These are phyloP conservation scores for Capitulum mitella DNA, from an alignment of 2,888 invertebrate species.

Conservation along the genomic window DNA sequence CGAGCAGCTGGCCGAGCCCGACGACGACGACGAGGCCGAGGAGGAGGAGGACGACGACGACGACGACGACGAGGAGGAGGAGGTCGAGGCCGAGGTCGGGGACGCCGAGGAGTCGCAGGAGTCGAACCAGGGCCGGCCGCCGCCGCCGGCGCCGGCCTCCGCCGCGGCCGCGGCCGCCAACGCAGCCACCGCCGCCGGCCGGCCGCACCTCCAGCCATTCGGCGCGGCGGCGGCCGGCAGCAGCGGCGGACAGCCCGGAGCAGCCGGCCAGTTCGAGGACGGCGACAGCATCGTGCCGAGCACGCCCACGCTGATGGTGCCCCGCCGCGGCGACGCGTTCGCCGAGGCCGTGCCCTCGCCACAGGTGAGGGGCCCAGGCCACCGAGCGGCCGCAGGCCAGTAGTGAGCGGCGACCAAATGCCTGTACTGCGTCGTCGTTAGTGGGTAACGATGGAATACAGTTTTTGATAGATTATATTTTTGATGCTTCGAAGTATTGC, in stretches of 20 bases:
- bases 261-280: slow-evolving; percentile 52
- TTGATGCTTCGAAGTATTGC: too few relatives aligned
- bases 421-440: too few relatives aligned
- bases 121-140: not conserved
- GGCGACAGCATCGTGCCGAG: slow-evolving; percentile 81
- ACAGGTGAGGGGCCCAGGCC: slow-evolving; percentile 53
- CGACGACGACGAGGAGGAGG: not conserved
- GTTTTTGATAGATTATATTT: too few relatives aligned
- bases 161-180: slow-evolving; percentile 11
- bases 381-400: too few relatives aligned
- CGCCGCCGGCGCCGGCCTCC: not conserved
- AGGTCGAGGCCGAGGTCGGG: not conserved
- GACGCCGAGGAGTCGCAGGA: not conserved
- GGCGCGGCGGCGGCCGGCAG: slow-evolving; percentile 39
- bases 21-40: not conserved
- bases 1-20: not conserved
- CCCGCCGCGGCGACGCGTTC: slow-evolving; percentile 74
- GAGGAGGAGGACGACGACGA: not conserved
- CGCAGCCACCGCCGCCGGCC: slow-evolving; percentile 1
- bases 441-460: too few relatives aligned
- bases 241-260: slow-evolving; percentile 88
- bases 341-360: slow-evolving; percentile 89
- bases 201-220: slow-evolving; percentile 11
- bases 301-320: slow-evolving; percentile 77
- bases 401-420: too few relatives aligned